Conservation (phyloP, 1,140 invertebrate genomes). For the Nephotettix cincticeps region DNA sequence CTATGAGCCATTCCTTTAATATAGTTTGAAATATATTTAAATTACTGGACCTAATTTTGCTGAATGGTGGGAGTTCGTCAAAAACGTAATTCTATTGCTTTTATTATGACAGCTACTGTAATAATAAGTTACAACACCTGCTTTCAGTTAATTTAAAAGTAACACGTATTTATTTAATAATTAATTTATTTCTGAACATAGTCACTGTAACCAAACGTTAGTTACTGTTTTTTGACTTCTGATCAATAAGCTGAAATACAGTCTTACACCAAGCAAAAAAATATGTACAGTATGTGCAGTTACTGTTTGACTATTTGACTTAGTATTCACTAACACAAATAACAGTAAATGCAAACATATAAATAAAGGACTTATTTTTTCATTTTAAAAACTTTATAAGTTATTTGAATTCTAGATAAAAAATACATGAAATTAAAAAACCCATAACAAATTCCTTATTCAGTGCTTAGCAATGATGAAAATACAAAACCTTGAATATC, state of each 20-base stretch:
- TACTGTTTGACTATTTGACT: constrained; percentile 11
- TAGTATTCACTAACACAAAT: constrained; percentile 7
- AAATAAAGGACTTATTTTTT: neutral
- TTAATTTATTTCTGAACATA: neutral
- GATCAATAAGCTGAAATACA: neutral
- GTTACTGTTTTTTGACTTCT: constrained; percentile 8
- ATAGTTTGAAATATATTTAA: too few relatives aligned
- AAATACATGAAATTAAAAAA: neutral
- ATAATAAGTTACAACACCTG: too few relatives aligned
- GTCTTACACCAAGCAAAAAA: neutral
- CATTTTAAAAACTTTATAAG: neutral
- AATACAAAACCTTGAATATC: constrained; percentile 39
- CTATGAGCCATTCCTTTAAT: too few relatives aligned
- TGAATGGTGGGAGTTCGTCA: too few relatives aligned
- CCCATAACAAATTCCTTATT: neutral
- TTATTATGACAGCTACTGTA: too few relatives aligned
- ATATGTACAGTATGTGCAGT: neutral
- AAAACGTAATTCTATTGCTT: too few relatives aligned
- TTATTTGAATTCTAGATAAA: neutral
- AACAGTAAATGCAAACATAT: neutral
- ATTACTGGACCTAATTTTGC: too few relatives aligned
- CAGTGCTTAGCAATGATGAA: neutral
- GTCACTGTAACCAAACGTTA: neutral
- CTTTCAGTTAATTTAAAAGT: too few relatives aligned
- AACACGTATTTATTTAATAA: too few relatives aligned